Conservation (phyloP, 2,888 invertebrate genomes). For the Andrena bicolor region DNA sequence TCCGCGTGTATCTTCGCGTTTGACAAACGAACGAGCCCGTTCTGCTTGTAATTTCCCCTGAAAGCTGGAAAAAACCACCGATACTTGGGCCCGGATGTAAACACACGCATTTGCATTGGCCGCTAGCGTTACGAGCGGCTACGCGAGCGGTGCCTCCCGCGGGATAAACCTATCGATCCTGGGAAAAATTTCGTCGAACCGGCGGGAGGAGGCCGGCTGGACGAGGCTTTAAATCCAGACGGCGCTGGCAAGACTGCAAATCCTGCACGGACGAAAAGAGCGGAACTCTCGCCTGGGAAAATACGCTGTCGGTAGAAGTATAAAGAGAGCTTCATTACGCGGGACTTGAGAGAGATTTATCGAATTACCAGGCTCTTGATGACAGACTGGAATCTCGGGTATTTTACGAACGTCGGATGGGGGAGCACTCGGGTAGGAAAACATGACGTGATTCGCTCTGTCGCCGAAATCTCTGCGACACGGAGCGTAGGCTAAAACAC, state of each 20-base stretch:
- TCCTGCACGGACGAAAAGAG: background rate
- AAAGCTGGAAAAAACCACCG: conserved; percentile 60
- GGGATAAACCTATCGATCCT: conserved; percentile 34
- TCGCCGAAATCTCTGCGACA: no score
- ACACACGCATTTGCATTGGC: conserved; percentile 27
- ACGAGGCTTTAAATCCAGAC: conserved; percentile 30
- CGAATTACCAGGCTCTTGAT: conserved; percentile 1
- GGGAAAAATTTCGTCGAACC: conserved; percentile 39
- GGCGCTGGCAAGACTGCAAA: conserved; percentile 13
- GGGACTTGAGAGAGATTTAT: background rate
- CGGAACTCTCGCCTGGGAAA: background rate
- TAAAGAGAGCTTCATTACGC: background rate
- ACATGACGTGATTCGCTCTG: no score
- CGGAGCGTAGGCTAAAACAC: no score
- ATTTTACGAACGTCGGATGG: background rate
- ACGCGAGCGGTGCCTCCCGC: background rate
- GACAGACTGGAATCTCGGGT: background rate
- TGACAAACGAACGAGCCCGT: conserved; percentile 55
- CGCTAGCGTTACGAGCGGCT: background rate
- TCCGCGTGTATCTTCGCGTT: conserved; percentile 47
- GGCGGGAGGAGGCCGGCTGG: background rate
- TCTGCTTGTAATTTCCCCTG: conserved; percentile 73
- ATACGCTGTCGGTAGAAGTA: background rate
- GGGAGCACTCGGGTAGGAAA: background rate
- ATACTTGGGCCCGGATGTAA: conserved; percentile 38